phyloP scores from a whole-genome alignment of 1,140 invertebrate species.

The Drosophila aff. region DNA sequence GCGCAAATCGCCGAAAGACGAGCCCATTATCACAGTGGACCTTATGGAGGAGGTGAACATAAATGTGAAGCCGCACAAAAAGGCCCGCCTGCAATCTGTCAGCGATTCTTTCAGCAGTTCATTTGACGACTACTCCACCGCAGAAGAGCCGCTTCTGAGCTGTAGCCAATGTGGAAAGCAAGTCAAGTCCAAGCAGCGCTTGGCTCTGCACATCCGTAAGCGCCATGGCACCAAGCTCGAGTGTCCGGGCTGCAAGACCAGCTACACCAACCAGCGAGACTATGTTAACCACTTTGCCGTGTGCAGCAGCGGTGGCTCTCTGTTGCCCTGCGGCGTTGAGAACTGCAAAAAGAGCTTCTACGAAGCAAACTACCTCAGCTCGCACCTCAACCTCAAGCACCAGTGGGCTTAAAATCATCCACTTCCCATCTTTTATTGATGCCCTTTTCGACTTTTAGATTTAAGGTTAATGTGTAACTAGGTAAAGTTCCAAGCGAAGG shows the following conservation, averaged over 20 bases:
- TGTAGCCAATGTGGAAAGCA: slow-evolving; percentile 57
- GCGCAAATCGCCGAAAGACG: neutral
- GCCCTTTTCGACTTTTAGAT: neutral
- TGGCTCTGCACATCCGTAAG: slow-evolving; percentile 55
- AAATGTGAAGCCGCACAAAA: slow-evolving; percentile 57
- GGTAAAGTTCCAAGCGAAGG: neutral
- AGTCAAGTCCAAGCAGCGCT: slow-evolving; percentile 31
- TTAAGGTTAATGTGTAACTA: neutral
- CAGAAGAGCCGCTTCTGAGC: slow-evolving; percentile 20
- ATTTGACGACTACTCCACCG: slow-evolving; percentile 3
- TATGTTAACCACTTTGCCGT: slow-evolving; percentile 49
- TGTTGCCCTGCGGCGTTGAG: slow-evolving; percentile 38
- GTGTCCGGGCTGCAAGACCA: slow-evolving; percentile 24
- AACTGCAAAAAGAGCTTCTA: slow-evolving; percentile 47
- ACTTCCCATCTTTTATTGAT: neutral
- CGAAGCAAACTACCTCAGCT: slow-evolving; percentile 20
- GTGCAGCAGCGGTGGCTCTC: slow-evolving; percentile 6
- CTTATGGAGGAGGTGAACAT: slow-evolving; percentile 48
- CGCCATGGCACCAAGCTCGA: slow-evolving; percentile 31
- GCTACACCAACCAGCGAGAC: neutral
- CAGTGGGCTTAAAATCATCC: slow-evolving; percentile 15
- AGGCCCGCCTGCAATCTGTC: slow-evolving; percentile 20
- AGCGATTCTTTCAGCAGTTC: neutral
- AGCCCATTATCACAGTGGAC: neutral
- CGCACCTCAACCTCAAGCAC: slow-evolving; percentile 53